Evolutionary conservation across 2,888 invertebrate genomes (phyloP), one percentile per base, ranked within the genome.

Genomic region (Melikaiella ostensackeni): DNA sequence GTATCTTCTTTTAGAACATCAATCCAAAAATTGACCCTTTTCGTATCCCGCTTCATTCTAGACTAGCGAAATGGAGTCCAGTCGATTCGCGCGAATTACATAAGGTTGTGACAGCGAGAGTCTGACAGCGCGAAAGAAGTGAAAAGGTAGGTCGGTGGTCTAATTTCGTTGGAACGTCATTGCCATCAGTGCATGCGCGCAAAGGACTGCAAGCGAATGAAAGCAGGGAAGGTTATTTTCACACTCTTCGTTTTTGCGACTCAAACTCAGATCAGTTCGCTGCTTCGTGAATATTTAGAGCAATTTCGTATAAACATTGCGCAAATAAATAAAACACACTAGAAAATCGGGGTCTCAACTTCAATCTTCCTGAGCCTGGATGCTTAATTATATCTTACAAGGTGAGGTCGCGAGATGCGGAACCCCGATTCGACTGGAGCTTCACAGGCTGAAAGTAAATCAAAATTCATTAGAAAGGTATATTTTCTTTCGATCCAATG

Each of bases 151-250:
- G 83, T 78, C 84, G 77, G 70, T 79, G 88, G 86, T 88, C 88
- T 88, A 88, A 88, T 87, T 88, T 84, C 80, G 86, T 86, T 86
- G 82, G 79, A 79, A 81, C 73, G 77, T 70, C 73, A 79, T 77
- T 74, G 75, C 75, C 75, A 57, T 42, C 38, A 42, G 63, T 78
- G 66, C 74, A 76, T 76, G 80, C 73, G 80, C 79, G 76, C 33
- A 62, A 70, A 70, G n/a, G n/a, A 64, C 30, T n/a, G 46, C 19
- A 42, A 30, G 33, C 27, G 46, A 70, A 50, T 50, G 70, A 70
- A 70, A 70, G 70, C 50, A 50, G 70, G 50, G 70, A 50, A 70
- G 70, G 50, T 70, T 70, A 70, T 70, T 70, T 70, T 55, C 70
- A 70, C 70, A 55, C 70, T 70, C 70, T 70, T 70, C 50, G 50